These are phyloP conservation scores for Uloborus diversus DNA, from an alignment of 1,140 invertebrate genomes.

Conservation along the genomic window DNA sequence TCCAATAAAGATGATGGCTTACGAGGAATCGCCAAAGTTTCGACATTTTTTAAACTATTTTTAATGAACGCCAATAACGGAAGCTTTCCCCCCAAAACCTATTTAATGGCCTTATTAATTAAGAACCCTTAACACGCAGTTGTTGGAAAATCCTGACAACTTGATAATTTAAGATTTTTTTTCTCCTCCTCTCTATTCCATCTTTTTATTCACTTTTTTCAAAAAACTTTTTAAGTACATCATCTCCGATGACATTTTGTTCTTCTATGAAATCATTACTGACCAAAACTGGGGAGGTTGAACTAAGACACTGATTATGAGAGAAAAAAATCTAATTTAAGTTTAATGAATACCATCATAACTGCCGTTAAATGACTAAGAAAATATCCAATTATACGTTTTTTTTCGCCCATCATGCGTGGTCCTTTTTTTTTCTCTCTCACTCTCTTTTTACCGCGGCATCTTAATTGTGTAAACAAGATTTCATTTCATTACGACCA, in stretches of 20 bases:
- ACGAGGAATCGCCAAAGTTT: not conserved
- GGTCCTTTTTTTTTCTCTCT: constrained; percentile 10
- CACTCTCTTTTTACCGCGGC: not conserved
- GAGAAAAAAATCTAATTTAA: constrained; percentile 43
- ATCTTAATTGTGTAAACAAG: constrained; percentile 46
- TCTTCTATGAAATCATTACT: constrained; percentile 12
- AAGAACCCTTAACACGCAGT: constrained; percentile 38
- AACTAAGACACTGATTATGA: not conserved
- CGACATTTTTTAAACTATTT: not conserved
- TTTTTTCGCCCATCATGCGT: constrained; percentile 4
- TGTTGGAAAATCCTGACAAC: constrained; percentile 2
- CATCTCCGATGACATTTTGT: constrained; percentile 5
- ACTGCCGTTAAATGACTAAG: constrained; percentile 42
- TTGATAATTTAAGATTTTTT: constrained; percentile 22
- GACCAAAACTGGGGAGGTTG: constrained; percentile 10
- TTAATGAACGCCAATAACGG: constrained; percentile 24
- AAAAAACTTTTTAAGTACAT: constrained; percentile 28
- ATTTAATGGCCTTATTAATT: constrained; percentile 35
- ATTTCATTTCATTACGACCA: constrained; percentile 42
- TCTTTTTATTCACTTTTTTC: not conserved
- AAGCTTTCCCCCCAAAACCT: not conserved
- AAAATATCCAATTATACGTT: constrained; percentile 45
- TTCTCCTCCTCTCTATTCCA: not conserved
- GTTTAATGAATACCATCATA: constrained; percentile 45
- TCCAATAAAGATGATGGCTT: no score